Base-by-base conservation (phyloP, 2,797 vertebrate species). In the Luscinia luscinia region DNA sequence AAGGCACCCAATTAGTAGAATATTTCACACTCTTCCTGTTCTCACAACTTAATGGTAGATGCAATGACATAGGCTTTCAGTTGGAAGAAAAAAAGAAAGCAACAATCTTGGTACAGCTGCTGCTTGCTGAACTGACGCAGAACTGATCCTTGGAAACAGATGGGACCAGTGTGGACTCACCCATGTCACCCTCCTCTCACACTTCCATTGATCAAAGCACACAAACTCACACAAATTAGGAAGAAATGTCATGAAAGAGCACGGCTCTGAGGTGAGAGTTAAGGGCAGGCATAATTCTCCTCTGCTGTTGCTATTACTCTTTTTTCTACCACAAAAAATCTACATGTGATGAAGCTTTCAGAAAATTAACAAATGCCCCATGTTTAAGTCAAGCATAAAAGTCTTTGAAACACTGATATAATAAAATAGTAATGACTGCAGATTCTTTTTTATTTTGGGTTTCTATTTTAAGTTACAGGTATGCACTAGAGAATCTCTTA, bases 71-170 rank as follows among this genome's bases (percentile, higher is more conserved):
- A 45, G 49, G 27, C 28, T 82, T 76, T 24, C 67, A 58, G 15
- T 3, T 34, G n/a, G 64, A 78, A 90, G 10, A 13, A 57, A 61
- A 63, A 72, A 70, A 19, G 23, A 67, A 85, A 75, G 34, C 11
- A 85, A 40, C 26, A 24, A 4, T 26, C 41, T 68, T 3, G 0
- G 21, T 36, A 19, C 0, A 4, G 23, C 26, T 63, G n/a, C 78
- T 67, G 9, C 32, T 87, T 58, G 45, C 11, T 59, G 68, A 81
- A 59, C n/a, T 6, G 3, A 18, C 4, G 1, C 58, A 72, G 76
- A 74, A 90, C 3, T 79, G 74, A 64, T 68, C 4, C 3, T 76
- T 52, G 30, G 24, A 36, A 95, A 70, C 36, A 83, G 67, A 52
- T 74, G 68, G 34, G 43, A 70, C 21, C 51, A 32, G 49, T 3